A percentile compares a stretch with the other conserved stretches of the same genome.
Conservation (phyloP, 2,113 vertebrate species). For the Climacteris rufus region DNA sequence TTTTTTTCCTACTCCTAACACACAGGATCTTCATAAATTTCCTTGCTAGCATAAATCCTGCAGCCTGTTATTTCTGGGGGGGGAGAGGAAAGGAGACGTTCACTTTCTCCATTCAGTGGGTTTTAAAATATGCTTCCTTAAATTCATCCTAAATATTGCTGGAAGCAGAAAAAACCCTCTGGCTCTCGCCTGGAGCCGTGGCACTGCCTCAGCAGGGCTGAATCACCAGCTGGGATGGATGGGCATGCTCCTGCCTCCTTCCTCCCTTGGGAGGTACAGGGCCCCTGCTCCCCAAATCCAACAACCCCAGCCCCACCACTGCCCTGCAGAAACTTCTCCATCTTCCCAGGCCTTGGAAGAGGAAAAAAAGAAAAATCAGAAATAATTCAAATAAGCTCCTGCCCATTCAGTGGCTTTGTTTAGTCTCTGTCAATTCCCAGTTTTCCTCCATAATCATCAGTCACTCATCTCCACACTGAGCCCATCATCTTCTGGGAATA, state of each 20-base stretch:
- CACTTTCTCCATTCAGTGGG: constrained; percentile 42
- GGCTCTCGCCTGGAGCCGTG: fast-evolving
- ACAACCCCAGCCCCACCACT: background rate
- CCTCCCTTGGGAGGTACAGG: background rate
- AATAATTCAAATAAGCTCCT: background rate
- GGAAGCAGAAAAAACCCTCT: background rate
- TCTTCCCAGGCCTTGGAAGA: background rate
- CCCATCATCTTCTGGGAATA: background rate
- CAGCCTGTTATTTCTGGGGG: constrained; percentile 40
- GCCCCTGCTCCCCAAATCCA: background rate
- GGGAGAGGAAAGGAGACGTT: background rate
- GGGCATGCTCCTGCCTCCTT: background rate
- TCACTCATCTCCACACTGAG: background rate
- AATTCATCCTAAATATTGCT: constrained; percentile 28
- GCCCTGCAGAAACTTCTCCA: background rate
- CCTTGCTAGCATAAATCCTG: constrained; percentile 52
- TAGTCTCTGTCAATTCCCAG: background rate
- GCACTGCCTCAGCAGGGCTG: background rate
- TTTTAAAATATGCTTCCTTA: constrained; percentile 31
- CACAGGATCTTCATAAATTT: constrained; percentile 64
- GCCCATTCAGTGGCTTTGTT: background rate
- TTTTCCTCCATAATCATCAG: background rate
- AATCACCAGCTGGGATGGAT: background rate
- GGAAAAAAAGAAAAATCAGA: background rate
- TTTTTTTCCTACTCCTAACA: constrained; percentile 27